phyloP scores from a whole-genome alignment of 2,888 invertebrate genomes.

The Syrphus vitripennis region DNA sequence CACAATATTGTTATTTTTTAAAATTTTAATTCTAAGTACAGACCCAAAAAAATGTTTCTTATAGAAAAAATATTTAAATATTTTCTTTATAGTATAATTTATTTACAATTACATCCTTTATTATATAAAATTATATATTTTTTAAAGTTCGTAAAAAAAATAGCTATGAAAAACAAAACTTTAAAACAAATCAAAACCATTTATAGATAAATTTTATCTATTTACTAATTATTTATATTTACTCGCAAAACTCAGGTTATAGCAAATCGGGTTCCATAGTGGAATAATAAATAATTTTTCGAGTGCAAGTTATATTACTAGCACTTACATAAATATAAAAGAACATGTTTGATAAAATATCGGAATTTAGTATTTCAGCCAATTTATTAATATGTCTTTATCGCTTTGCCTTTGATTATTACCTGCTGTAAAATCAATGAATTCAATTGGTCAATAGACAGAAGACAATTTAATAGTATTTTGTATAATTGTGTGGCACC shows the following conservation, averaged over 20 bases:
- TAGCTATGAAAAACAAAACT: not conserved
- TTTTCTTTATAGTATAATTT: not conserved
- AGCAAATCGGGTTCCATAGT: conserved; percentile 33
- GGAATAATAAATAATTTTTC: conserved; percentile 23
- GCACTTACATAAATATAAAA: not conserved
- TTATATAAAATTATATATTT: too few relatives aligned
- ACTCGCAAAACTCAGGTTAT: conserved; percentile 18
- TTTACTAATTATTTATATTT: conserved; percentile 1
- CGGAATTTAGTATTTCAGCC: conserved; percentile 37
- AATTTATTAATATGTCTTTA: conserved; percentile 37
- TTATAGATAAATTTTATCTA: conserved; percentile 35
- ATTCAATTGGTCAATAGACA: conserved; percentile 29
- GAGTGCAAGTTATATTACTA: conserved; percentile 21
- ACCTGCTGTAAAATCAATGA: conserved; percentile 33
- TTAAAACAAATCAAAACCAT: conserved; percentile 12
- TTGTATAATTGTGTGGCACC: conserved; percentile 26
- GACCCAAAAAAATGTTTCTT: conserved; percentile 38
- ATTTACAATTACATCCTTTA: conserved; percentile 43
- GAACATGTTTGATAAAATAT: conserved; percentile 50
- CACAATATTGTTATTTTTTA: conserved; percentile 21
- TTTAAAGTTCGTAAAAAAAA: not conserved
- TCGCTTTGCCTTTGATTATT: conserved; percentile 38
- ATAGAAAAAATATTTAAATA: conserved; percentile 19
- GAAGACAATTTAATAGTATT: not conserved
- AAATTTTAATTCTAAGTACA: conserved; percentile 53